These are phyloP conservation scores for Gobionotothen gibberifrons DNA, from an alignment of 2,797 vertebrate species.

Conservation along the genomic window DNA sequence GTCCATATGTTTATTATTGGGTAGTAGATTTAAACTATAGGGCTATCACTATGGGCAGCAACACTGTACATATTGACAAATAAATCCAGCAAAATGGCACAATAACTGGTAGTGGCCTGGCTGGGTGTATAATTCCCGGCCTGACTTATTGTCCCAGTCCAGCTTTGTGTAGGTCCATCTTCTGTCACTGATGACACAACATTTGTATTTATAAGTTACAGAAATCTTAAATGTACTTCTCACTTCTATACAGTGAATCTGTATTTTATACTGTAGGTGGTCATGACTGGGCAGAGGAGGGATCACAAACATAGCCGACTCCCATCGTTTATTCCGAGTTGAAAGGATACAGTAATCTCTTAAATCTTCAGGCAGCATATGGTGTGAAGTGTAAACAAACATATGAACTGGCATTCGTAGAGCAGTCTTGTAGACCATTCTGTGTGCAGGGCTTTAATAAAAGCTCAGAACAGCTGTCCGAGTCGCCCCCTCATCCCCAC, in stretches of 20 bases:
- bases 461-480: conserved; percentile 31
- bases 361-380: conserved; percentile 15
- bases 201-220: not conserved
- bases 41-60: too few relatives aligned
- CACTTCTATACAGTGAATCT: not conserved
- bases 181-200: too few relatives aligned
- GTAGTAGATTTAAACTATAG: too few relatives aligned
- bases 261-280: not conserved
- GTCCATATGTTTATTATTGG: too few relatives aligned
- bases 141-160: too few relatives aligned
- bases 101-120: too few relatives aligned
- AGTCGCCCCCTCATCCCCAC: not conserved
- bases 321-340: not conserved
- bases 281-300: not conserved
- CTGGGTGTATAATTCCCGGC: too few relatives aligned
- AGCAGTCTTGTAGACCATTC: not conserved
- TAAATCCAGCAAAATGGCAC: too few relatives aligned
- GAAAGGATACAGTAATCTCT: conserved; percentile 5
- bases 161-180: too few relatives aligned
- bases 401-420: not conserved
- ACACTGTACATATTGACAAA: too few relatives aligned
- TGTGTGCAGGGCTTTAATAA: conserved; percentile 21
- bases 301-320: not conserved
- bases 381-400: conserved; percentile 11
- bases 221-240: not conserved